phyloP scores from a whole-genome alignment of 2,888 invertebrate species.

The Empis livida region DNA sequence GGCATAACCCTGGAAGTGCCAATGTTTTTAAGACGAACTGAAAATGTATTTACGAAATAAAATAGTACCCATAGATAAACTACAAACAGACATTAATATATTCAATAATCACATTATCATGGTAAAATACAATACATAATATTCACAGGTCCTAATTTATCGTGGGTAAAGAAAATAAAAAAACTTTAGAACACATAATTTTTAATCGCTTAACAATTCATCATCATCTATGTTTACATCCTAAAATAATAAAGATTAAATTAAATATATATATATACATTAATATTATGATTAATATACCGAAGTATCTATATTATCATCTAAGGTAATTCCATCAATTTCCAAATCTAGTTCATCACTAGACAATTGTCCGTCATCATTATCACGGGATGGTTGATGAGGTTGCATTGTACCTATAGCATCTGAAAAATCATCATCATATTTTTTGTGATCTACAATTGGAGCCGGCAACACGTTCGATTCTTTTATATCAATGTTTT shows the following conservation, averaged over 20 bases:
- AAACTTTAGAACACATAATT: neutral
- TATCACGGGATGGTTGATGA: neutral
- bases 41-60: too few species aligned
- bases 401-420: constrained; percentile 2
- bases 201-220: constrained; percentile 45
- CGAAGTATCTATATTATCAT: constrained; percentile 63
- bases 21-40: too few species aligned
- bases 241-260: constrained; percentile 37
- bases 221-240: constrained; percentile 65
- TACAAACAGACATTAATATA: too few species aligned
- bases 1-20: too few species aligned
- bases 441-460: constrained; percentile 23
- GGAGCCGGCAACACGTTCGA: constrained; percentile 14
- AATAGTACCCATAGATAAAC: too few species aligned
- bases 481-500: neutral
- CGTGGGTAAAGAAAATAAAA: too few species aligned
- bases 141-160: too few species aligned
- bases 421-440: constrained; percentile 16
- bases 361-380: neutral
- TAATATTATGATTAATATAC: constrained; percentile 31
- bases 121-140: too few species aligned
- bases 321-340: constrained; percentile 67
- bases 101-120: too few species aligned
- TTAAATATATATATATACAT: constrained; percentile 18
- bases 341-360: constrained; percentile 66